Evolutionary conservation across 2,888 invertebrate genomes (phyloP).

Genomic region (Baronia brevicornis): DNA sequence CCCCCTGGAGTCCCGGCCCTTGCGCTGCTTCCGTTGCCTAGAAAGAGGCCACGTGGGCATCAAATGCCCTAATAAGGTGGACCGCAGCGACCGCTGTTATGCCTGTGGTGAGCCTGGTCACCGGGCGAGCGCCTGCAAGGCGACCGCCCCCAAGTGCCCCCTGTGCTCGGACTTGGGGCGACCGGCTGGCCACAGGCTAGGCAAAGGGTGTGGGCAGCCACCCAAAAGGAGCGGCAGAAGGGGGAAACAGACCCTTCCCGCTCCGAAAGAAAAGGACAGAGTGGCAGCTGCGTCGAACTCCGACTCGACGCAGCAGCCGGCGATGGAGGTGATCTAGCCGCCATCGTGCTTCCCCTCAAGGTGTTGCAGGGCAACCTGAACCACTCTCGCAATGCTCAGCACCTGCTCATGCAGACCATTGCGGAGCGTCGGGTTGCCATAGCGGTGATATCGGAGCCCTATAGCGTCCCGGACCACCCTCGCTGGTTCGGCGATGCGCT

Average conservation of each 20-base stretch:
- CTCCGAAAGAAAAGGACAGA: too few species aligned
- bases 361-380: constrained; percentile 13
- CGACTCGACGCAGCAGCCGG: too few species aligned
- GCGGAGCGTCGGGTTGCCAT: constrained; percentile 13
- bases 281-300: too few species aligned
- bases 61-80: constrained; percentile 6
- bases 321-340: too few species aligned
- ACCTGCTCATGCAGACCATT: constrained; percentile 12
- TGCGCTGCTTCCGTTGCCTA: constrained; percentile 17
- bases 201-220: too few species aligned
- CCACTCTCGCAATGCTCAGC: constrained; percentile 13
- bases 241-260: too few species aligned
- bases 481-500: constrained; percentile 13
- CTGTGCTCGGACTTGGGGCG: constrained; percentile 13
- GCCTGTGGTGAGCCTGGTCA: constrained; percentile 15
- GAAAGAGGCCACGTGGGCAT: too few species aligned
- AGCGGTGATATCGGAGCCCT: constrained; percentile 20
- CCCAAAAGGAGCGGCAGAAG: too few species aligned
- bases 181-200: too few species aligned
- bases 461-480: constrained; percentile 13
- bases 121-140: too few species aligned
- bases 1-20: constrained; percentile 8
- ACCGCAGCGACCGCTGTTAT: constrained; percentile 15
- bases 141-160: constrained; percentile 7
- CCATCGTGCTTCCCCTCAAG: too few species aligned